Conservation (phyloP, 1,140 invertebrate genomes). For the Xylocopa sonorina region DNA sequence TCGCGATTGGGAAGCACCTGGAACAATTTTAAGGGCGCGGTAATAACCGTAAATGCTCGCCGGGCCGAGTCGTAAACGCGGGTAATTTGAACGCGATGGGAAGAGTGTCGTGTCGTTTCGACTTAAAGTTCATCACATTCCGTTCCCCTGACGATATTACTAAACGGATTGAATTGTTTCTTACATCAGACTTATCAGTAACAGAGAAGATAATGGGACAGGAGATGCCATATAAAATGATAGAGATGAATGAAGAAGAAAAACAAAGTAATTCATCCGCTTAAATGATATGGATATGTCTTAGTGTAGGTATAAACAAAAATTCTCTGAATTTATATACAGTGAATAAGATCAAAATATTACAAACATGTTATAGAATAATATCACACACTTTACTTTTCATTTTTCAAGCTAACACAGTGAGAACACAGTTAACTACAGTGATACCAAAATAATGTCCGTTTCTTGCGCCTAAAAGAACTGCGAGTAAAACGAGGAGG, state of each 20-base stretch:
- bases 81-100: constrained; percentile 31
- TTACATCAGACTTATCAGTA: neutral
- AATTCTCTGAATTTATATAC: too few species aligned
- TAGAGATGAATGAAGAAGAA: neutral
- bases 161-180: constrained; percentile 9
- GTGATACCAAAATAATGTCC: too few species aligned
- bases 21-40: constrained; percentile 31
- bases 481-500: neutral
- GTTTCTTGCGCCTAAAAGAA: neutral
- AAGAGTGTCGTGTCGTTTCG: constrained; percentile 6
- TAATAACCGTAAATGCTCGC: constrained; percentile 37
- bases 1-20: constrained; percentile 6
- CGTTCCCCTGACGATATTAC: neutral
- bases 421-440: too few species aligned
- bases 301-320: too few species aligned
- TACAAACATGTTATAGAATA: too few species aligned
- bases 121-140: constrained; percentile 11
- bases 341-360: too few species aligned
- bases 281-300: too few species aligned
- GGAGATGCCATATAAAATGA: neutral
- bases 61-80: constrained; percentile 18
- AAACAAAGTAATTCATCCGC: neutral
- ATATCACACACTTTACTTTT: too few species aligned
- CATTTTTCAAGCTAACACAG: too few species aligned
- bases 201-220: neutral